phyloP scores from a whole-genome alignment of 2,113 vertebrate species.

The Mystacornis crossleyi region DNA sequence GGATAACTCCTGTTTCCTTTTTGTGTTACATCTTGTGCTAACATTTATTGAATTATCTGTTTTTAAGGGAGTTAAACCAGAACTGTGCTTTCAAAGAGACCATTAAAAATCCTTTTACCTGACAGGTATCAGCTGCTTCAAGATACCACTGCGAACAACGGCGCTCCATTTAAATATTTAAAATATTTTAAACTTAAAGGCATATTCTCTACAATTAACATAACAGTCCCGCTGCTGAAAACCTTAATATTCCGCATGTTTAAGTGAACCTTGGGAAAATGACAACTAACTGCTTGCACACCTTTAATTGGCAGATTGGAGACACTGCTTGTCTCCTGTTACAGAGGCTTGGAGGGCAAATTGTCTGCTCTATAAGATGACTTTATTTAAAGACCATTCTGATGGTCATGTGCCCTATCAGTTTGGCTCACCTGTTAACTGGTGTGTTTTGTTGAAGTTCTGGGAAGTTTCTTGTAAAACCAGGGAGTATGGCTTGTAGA shows the following conservation, averaged over 20 bases:
- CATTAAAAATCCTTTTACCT: not conserved
- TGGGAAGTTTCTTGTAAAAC: not conserved
- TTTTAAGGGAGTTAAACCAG: not conserved
- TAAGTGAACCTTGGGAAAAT: not conserved
- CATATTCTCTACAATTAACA: not conserved
- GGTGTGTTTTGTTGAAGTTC: not conserved
- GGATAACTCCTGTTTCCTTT: not conserved
- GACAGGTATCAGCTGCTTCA: not conserved
- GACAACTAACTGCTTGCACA: not conserved
- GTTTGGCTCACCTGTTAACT: not conserved
- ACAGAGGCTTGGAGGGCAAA: not conserved
- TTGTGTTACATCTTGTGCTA: not conserved
- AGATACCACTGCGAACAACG: not conserved
- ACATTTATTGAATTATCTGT: not conserved
- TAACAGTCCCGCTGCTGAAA: not conserved
- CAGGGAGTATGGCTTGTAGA: not conserved
- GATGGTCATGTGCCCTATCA: rapidly evolving
- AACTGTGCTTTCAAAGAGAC: not conserved
- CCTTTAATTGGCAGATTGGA: not conserved
- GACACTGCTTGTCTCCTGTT: not conserved
- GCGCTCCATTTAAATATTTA: not conserved
- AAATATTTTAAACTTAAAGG: not conserved
- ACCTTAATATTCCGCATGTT: not conserved
- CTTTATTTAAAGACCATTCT: rapidly evolving
- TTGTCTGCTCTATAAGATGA: not conserved